phyloP scores from a whole-genome alignment of 2,797 vertebrate genomes.

The Echiichthys vipera region DNA sequence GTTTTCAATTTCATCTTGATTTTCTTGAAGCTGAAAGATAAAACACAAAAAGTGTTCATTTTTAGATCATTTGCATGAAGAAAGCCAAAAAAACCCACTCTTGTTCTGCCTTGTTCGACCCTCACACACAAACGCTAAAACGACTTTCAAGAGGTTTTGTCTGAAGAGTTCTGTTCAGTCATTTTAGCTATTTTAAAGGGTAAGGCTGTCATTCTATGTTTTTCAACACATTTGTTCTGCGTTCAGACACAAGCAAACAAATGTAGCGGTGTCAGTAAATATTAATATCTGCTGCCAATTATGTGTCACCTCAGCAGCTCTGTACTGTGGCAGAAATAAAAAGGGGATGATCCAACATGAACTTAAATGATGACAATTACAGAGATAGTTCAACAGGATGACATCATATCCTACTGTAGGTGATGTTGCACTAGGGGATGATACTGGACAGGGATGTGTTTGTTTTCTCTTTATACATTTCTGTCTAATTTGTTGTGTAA shows the following conservation, averaged over 20 bases:
- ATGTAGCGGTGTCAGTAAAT: not conserved
- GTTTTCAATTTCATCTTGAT: conserved; percentile 99
- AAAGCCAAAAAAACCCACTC: not conserved
- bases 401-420: not conserved
- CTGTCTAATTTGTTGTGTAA: too few species aligned
- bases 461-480: too few species aligned
- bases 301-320: too few species aligned
- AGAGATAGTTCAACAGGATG: not conserved
- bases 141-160: not conserved
- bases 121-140: not conserved
- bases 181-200: not conserved
- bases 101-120: not conserved
- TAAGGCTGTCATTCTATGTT: not conserved
- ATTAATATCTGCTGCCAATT: too few species aligned
- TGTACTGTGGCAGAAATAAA: too few species aligned
- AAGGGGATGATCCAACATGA: too few species aligned
- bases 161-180: too few species aligned
- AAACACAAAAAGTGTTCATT: conserved; percentile 9
- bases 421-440: not conserved
- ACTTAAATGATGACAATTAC: not conserved
- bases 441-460: not conserved
- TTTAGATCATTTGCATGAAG: not conserved
- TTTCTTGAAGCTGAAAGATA: conserved; percentile 95
- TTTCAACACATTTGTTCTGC: not conserved
- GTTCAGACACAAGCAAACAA: not conserved